These are phyloP conservation scores for Drosophila dunni DNA, from an alignment of 1,140 invertebrate genomes.

Conservation along the genomic window DNA sequence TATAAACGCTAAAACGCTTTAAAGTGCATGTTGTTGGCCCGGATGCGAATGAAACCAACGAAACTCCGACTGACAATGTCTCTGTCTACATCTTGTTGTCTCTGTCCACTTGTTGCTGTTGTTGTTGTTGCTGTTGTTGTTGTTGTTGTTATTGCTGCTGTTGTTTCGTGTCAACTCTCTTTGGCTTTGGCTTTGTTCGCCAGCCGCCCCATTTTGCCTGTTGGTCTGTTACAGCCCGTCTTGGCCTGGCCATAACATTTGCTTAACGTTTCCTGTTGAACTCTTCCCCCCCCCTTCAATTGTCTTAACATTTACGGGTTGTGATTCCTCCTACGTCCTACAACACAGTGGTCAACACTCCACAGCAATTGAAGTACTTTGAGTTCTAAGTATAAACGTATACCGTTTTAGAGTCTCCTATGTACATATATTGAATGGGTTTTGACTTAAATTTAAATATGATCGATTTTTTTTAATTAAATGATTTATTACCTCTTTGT, in stretches of 20 bases:
- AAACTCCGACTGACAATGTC: constrained; percentile 69
- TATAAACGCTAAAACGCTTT: constrained; percentile 82
- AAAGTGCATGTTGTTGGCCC: constrained; percentile 72
- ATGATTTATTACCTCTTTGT: too few species aligned
- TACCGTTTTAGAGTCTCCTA: neutral
- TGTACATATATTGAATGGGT: neutral
- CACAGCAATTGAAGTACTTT: neutral
- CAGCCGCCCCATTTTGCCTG: constrained; percentile 68
- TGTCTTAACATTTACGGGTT: constrained; percentile 32
- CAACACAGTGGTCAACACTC: neutral
- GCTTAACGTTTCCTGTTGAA: constrained; percentile 77
- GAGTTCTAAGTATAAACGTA: neutral
- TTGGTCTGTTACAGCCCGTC: constrained; percentile 15
- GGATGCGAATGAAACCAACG: constrained; percentile 58
- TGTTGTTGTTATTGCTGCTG: constrained; percentile 30
- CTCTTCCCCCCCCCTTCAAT: constrained; percentile 39
- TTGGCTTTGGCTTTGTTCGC: constrained; percentile 65
- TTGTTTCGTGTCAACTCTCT: constrained; percentile 74
- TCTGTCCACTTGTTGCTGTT: constrained; percentile 22
- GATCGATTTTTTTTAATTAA: too few species aligned
- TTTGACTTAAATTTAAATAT: neutral
- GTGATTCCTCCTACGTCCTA: constrained; percentile 32
- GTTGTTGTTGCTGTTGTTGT: constrained; percentile 25
- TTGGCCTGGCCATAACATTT: constrained; percentile 70
- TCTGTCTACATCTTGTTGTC: constrained; percentile 35